These are phyloP conservation scores for Turritopsis rubra DNA, from an alignment of 30 jellyfish, hydroid and myxozoan genomes.

Conservation along the genomic window DNA sequence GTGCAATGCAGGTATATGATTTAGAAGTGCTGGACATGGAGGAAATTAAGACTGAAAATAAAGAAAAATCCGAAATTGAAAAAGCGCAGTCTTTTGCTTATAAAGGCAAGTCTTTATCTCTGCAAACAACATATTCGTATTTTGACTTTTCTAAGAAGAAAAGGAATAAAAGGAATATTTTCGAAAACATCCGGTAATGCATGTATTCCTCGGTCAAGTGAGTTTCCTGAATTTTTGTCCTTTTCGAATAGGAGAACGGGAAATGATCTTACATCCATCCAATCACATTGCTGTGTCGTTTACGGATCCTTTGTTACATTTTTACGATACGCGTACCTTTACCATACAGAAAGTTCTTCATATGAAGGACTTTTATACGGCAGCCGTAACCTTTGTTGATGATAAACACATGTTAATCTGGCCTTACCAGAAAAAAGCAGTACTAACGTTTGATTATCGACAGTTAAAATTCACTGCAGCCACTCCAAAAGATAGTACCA, in stretches of 20 bases:
- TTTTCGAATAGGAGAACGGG: conserved; percentile 94
- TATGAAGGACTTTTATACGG: conserved; percentile 31
- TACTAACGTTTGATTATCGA: conserved; percentile 31
- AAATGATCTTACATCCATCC: conserved; percentile 32
- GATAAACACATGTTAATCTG: conserved; percentile 34
- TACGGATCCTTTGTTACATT: conserved; percentile 40
- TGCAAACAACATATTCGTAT: neutral
- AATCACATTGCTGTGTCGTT: conserved; percentile 40
- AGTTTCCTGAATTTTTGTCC: too few species aligned
- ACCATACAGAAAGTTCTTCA: neutral
- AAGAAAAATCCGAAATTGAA: conserved; percentile 45
- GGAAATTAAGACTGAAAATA: conserved; percentile 38
- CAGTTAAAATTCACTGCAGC: conserved; percentile 2
- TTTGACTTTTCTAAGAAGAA: neutral
- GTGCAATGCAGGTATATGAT: conserved; percentile 69
- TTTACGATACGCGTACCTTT: conserved; percentile 44
- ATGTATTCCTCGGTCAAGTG: too few species aligned
- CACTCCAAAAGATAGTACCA: conserved; percentile 12
- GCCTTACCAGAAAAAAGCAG: conserved; percentile 40
- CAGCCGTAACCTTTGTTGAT: conserved; percentile 34
- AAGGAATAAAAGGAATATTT: too few species aligned
- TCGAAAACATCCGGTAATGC: too few species aligned
- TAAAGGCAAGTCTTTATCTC: conserved; percentile 47
- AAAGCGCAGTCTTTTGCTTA: conserved; percentile 67
- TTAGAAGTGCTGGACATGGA: conserved; percentile 32